Percentiles rank a stretch among this genome's conserved stretches.
phyloP scores from a whole-genome alignment of 2,113 vertebrate genomes.

The Damaliscus lunatus region DNA sequence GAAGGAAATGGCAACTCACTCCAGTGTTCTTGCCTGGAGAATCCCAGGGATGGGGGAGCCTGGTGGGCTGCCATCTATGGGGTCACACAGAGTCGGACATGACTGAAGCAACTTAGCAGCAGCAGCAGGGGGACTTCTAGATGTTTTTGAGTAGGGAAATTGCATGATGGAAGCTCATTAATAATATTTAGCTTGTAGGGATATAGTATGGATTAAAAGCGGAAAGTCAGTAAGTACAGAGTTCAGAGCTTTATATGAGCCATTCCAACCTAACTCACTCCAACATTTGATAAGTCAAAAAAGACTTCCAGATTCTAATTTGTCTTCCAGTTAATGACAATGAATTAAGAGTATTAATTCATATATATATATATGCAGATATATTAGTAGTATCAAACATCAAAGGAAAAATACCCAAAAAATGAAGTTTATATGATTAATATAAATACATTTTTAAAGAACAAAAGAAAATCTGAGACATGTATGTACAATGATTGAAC shows the following conservation, averaged over 20 bases:
- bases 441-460: neutral
- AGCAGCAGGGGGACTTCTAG: neutral
- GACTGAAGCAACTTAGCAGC: no score
- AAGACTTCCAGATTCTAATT: neutral
- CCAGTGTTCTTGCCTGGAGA: no score
- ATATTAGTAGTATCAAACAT: neutral
- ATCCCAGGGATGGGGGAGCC: no score
- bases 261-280: neutral
- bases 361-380: neutral
- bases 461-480: neutral
- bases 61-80: no score
- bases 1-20: no score
- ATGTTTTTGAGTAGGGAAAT: neutral
- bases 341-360: neutral
- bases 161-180: neutral
- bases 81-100: no score
- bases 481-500: neutral
- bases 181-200: neutral
- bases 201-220: neutral
- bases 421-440: neutral
- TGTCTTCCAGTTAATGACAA: neutral
- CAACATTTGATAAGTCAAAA: neutral
- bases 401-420: neutral
- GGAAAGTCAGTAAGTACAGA: neutral
- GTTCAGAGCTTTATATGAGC: neutral